Base-by-base conservation (phyloP, 2,113 vertebrate genomes). In the Odontesthes bonariensis region DNA sequence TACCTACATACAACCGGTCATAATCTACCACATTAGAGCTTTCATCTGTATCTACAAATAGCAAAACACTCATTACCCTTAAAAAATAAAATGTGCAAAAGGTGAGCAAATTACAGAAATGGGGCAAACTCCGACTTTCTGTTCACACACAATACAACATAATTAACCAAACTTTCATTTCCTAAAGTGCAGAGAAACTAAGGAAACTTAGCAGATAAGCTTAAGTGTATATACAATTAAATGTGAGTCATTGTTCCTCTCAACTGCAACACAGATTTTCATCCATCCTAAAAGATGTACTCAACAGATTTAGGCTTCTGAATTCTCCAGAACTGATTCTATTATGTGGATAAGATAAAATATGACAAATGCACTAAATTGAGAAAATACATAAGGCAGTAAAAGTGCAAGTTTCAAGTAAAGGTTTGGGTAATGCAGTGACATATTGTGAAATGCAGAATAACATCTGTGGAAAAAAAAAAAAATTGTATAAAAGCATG, bases 241-340 rank as follows among this genome's bases (percentile, higher is more conserved):
- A 72, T 61, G 44, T 70, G 67, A 86, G 46, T 73, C 71, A 70
- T 40, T 5, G 4, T 32, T 33, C 49, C 32, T 63, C 56, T 79
- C 20, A 68, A 11, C 33, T n/a, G 38, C 33, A 73, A 47, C 66
- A 58, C 19, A 52, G 22, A 31, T 32, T 22, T 59, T 22, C 33
- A 33, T 71, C 14, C 32, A 65, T 73, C 19, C 4, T 12, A 1
- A 19, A 61, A 52, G 16, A 32, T 35, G 23, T 11, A 71, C 6
- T 33, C 17, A 7, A 13, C 44, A 42, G 6, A 42, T n/a, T 17
- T 33, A 49, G 14, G 35, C 22, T 56, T 62, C 12, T 19, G 38
- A 62, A 71, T 35, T 53, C n/a, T 60, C 16, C 12, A 51, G n/a
- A 63, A 38, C 27, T 0, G 20, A 20, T 20, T n/a, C 1, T 27